Evolutionary conservation across 2,888 invertebrate genomes (phyloP), one percentile per base, ranked within the genome.

Genomic region (Clanis bilineata): DNA sequence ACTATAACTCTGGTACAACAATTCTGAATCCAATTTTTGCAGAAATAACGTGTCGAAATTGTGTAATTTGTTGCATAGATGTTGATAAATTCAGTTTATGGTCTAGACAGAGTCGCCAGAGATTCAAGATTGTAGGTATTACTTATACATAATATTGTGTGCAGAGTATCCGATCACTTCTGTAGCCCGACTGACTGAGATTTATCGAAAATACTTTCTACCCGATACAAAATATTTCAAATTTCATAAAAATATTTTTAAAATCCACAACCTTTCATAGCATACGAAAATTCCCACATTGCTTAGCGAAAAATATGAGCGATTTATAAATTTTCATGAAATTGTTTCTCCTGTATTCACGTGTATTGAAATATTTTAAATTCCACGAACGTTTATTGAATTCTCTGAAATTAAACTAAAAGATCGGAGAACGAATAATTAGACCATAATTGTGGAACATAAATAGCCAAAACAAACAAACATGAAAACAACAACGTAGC

Each of bases 51-150:
- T 45, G 18, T 32, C 23, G 38, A 56, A 28, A 36, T 59, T 47
- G 44, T 51, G 43, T 62, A 66, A 69, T 69, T 71, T 70, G 65
- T 70, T 63, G 63, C 57, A 22, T 54, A 58, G 56, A 57, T 36
- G 5, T 51, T 65, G 32, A 59, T 62, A 18, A 51, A 58, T 59
- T 57, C 57, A 38, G 62, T n/a, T n/a, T n/a, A n/a, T n/a, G n/a
- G n/a, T 69, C 66, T 65, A 63, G 65, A 70, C 62, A n/a, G 28
- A 56, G 54, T 56, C 54, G 18, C 51, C 47, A 5, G 56, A 43
- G 59, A 28, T 10, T 10, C 23, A 57, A 67, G 69, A 71, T 70
- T 64, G 58, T 22, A 58, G 60, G 9, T 58, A 57, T 25, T 43
- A 32, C 28, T 32, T 51, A 6, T 44, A 23, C 44, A 44, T 51